phyloP scores from a whole-genome alignment of 2,113 vertebrate species.

The Xyliphius kryptos region DNA sequence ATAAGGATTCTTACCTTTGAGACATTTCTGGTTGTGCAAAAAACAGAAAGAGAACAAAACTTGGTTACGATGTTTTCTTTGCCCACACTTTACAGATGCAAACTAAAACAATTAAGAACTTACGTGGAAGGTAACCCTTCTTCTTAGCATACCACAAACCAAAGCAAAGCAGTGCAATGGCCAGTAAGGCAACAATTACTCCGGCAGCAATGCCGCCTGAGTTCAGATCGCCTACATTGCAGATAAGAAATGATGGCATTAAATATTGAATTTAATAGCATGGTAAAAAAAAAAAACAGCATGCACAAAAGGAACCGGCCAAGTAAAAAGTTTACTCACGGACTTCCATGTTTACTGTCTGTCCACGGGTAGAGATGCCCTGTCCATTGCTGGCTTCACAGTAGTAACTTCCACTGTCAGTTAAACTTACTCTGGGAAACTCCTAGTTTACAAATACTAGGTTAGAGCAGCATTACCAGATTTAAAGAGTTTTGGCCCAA shows the following conservation, averaged over 20 bases:
- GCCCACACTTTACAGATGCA: background rate
- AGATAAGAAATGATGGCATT: background rate
- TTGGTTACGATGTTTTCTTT: background rate
- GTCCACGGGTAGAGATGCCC: constrained; percentile 51
- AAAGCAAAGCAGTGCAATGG: constrained; percentile 51
- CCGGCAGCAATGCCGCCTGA: constrained; percentile 65
- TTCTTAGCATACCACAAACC: constrained; percentile 73
- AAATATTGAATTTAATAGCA: background rate
- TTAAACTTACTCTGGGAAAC: constrained; percentile 38
- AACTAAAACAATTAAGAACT: constrained; percentile 47
- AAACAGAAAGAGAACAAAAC: constrained; percentile 5
- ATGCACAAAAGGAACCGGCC: background rate
- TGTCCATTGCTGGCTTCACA: constrained; percentile 57
- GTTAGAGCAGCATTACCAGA: background rate
- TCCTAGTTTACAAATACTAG: constrained; percentile 43
- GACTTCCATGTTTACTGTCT: constrained; percentile 50
- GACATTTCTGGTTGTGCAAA: constrained; percentile 46
- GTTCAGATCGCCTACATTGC: constrained; percentile 59
- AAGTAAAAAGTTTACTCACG: constrained; percentile 54
- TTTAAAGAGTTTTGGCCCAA: too few relatives aligned
- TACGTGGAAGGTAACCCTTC: constrained; percentile 79
- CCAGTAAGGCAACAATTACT: constrained; percentile 58
- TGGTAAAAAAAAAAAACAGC: background rate
- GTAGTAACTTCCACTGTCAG: constrained; percentile 51
- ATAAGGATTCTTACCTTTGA: constrained; percentile 52